These are phyloP conservation scores for Eurytoma californica DNA, from an alignment of 2,888 invertebrate species.

Conservation along the genomic window DNA sequence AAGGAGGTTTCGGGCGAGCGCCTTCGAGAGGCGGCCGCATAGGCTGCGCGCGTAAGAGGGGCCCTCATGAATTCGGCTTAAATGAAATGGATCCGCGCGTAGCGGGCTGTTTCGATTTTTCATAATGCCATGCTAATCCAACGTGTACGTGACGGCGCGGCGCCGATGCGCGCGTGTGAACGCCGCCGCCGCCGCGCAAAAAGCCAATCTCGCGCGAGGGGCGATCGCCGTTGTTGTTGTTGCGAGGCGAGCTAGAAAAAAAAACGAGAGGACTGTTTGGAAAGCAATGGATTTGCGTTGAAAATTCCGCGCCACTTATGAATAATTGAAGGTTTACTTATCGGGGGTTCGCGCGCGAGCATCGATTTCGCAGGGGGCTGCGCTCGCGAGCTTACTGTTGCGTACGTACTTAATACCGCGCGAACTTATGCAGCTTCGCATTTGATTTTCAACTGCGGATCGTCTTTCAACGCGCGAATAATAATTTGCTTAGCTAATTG, in stretches of 20 bases:
- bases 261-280: conserved; percentile 23
- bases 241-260: conserved; percentile 2
- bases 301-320: conserved; percentile 26
- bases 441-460: too few relatives aligned
- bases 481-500: neutral
- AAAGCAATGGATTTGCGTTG: conserved; percentile 38
- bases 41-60: conserved; percentile 57
- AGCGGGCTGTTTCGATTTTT: conserved; percentile 38
- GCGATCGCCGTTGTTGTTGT: neutral
- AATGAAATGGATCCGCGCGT: conserved; percentile 72
- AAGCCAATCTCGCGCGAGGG: conserved; percentile 16
- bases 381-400: neutral
- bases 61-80: conserved; percentile 74
- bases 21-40: conserved; percentile 42
- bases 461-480: neutral
- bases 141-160: conserved; percentile 54
- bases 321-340: conserved; percentile 26
- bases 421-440: neutral
- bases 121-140: conserved; percentile 74
- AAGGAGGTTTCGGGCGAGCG: conserved; percentile 43
- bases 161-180: conserved; percentile 54
- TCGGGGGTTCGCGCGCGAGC: neutral
- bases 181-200: conserved; percentile 13
- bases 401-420: neutral
- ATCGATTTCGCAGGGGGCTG: neutral